phyloP scores from a whole-genome alignment of 2,888 invertebrate genomes.

The Lasius fuliginosus region DNA sequence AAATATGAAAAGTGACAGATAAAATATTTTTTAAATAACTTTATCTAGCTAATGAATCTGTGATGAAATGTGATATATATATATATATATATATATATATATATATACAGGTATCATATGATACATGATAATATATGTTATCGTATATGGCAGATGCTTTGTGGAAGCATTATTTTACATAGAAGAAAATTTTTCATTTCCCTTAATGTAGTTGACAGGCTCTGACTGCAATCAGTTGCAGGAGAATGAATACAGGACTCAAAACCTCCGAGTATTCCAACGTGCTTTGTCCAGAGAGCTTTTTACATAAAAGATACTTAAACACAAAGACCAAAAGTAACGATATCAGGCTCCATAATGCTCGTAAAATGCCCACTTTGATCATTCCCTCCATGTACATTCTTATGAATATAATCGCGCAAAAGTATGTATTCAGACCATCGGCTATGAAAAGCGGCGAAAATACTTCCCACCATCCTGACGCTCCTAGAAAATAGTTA shows the following conservation, averaged over 20 bases:
- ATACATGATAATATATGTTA: constrained; percentile 1
- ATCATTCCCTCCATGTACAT: constrained; percentile 94
- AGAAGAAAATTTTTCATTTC: constrained; percentile 22
- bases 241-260: constrained; percentile 95
- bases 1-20: background rate
- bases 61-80: constrained; percentile 26
- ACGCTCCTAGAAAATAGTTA: constrained; percentile 83
- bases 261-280: constrained; percentile 97
- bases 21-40: constrained; percentile 7
- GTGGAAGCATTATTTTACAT: constrained; percentile 1
- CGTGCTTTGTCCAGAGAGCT: constrained; percentile 92
- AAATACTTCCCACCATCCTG: constrained; percentile 96
- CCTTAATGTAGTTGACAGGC: constrained; percentile 94
- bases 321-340: constrained; percentile 95
- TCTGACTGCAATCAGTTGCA: constrained; percentile 96
- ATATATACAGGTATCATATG: constrained; percentile 33
- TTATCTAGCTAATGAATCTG: constrained; percentile 29
- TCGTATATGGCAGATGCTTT: constrained; percentile 17
- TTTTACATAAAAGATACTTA: constrained; percentile 96
- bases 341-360: constrained; percentile 94
- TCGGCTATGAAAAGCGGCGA: constrained; percentile 97
- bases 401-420: constrained; percentile 97
- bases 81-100: constrained; percentile 30
- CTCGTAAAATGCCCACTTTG: constrained; percentile 92
- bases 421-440: constrained; percentile 97